Percentiles rank a stretch among this genome's conserved stretches.
Evolutionary conservation across 2,888 invertebrate genomes (phyloP).

Genomic region (Drosophila meridionalis): DNA sequence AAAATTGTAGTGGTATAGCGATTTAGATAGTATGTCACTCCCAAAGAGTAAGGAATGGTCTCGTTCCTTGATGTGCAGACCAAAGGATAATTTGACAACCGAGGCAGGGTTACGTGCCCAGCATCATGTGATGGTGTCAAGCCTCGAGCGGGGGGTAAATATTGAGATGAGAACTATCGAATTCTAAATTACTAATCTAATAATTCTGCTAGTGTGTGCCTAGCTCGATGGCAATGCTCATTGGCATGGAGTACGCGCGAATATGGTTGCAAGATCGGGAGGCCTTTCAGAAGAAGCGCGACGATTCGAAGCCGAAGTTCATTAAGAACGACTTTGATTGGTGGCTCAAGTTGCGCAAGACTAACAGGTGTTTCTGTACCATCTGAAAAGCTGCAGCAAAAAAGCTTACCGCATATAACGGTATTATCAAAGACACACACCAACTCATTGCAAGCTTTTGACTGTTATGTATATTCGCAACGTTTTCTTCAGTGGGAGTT

Average conservation of each 20-base stretch:
- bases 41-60: constrained; percentile 59
- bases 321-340: constrained; percentile 71
- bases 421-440: constrained; percentile 39
- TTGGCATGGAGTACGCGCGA: constrained; percentile 69
- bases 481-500: neutral
- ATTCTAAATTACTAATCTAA: too few relatives aligned
- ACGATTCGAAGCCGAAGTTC: constrained; percentile 43
- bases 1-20: neutral
- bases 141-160: constrained; percentile 64
- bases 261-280: constrained; percentile 69
- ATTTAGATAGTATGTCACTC: neutral
- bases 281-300: constrained; percentile 30
- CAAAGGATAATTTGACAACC: constrained; percentile 71
- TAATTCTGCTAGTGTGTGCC: constrained; percentile 39
- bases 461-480: neutral
- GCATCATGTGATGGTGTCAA: constrained; percentile 51
- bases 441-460: constrained; percentile 37
- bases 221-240: constrained; percentile 48
- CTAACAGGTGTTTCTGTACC: constrained; percentile 55
- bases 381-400: constrained; percentile 23
- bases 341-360: constrained; percentile 69
- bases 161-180: neutral
- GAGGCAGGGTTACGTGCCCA: constrained; percentile 43
- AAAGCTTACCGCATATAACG: constrained; percentile 28
- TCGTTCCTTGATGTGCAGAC: constrained; percentile 45